Evolutionary conservation across 2,797 vertebrate species (phyloP).

Genomic region (Rhynchotus rufescens): DNA sequence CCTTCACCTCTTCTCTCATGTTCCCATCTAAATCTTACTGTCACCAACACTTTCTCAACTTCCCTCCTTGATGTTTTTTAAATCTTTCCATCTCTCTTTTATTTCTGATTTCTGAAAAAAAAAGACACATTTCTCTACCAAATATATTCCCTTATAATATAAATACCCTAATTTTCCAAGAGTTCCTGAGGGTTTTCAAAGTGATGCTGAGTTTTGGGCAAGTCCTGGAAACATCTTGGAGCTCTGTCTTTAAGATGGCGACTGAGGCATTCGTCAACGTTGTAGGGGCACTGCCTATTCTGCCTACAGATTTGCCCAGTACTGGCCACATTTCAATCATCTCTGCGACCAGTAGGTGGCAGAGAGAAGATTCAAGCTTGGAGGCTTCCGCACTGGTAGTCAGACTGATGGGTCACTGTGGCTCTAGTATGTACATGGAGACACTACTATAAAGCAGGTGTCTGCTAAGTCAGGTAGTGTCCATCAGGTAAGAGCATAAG

Average conservation of each 20-base stretch:
- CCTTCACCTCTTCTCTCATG: neutral
- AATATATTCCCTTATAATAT: neutral
- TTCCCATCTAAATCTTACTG: neutral
- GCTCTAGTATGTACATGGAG: neutral
- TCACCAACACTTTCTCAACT: neutral
- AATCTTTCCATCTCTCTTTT: neutral
- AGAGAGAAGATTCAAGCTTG: constrained; percentile 17
- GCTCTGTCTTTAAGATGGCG: neutral
- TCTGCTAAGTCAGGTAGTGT: neutral
- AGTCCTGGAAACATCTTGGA: neutral
- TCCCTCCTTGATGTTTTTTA: neutral
- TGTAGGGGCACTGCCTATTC: too few relatives aligned
- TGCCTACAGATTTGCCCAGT: neutral
- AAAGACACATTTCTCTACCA: neutral
- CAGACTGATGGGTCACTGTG: fast-evolving
- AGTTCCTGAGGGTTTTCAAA: neutral
- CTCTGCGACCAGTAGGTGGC: constrained; percentile 24
- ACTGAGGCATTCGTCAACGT: too few relatives aligned
- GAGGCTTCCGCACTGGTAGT: neutral
- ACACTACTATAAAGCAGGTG: neutral
- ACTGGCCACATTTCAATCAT: neutral
- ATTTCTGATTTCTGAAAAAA: neutral
- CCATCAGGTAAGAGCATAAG: neutral
- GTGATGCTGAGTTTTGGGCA: neutral
- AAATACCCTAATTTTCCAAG: neutral